Percentiles rank a stretch among this genome's conserved stretches.
These are phyloP conservation scores for Teleopsis dalmanni DNA, from an alignment of 1,140 invertebrate genomes.

Conservation along the genomic window DNA sequence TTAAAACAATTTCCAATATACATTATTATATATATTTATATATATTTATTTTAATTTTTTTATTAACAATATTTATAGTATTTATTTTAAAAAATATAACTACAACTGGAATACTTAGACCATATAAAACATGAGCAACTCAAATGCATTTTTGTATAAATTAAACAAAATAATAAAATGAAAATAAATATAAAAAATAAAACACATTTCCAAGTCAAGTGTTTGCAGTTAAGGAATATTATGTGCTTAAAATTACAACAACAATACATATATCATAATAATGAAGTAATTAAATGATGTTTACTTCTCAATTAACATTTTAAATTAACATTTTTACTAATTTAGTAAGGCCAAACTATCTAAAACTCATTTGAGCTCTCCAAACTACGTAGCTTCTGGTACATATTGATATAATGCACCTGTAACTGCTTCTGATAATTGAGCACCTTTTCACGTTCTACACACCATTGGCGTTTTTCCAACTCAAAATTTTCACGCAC, in stretches of 20 bases:
- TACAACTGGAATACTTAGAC: too few relatives aligned
- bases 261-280: slow-evolving; percentile 7
- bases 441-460: slow-evolving; percentile 37
- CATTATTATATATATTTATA: too few relatives aligned
- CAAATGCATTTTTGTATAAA: too few relatives aligned
- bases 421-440: slow-evolving; percentile 39
- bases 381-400: slow-evolving; percentile 38
- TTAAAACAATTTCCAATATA: too few relatives aligned
- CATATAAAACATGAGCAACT: too few relatives aligned
- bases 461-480: slow-evolving; percentile 40
- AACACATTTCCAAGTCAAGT: not conserved
- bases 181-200: not conserved
- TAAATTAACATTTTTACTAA: slow-evolving; percentile 1
- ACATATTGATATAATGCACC: slow-evolving; percentile 41
- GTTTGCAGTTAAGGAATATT: not conserved
- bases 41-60: too few relatives aligned
- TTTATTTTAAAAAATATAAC: too few relatives aligned
- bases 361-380: slow-evolving; percentile 18
- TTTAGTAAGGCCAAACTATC: not conserved
- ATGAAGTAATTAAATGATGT: slow-evolving; percentile 5
- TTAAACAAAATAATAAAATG: not conserved
- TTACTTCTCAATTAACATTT: not conserved
- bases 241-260: slow-evolving; percentile 2
- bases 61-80: too few relatives aligned
- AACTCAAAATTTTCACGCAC: slow-evolving; percentile 35